Percentiles rank a stretch among this genome's conserved stretches.
These are phyloP conservation scores for Nycticryphes semicollaris DNA, from an alignment of 2,113 vertebrate species.

Conservation along the genomic window DNA sequence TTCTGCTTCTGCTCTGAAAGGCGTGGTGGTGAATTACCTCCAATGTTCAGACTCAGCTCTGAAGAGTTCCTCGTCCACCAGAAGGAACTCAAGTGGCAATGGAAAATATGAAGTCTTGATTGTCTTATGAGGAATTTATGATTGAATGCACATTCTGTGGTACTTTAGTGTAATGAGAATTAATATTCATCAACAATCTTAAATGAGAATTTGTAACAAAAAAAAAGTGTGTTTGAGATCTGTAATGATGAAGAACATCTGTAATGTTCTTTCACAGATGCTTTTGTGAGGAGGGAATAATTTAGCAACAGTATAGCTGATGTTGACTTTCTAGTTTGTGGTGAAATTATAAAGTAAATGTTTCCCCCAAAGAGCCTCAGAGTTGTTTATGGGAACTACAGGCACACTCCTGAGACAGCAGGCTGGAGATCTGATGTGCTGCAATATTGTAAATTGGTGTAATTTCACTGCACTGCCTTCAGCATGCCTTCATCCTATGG, in stretches of 20 bases:
- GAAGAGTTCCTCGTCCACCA: background rate
- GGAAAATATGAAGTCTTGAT: background rate
- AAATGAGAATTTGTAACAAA: background rate
- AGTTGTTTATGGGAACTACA: conserved; percentile 5
- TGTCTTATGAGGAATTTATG: background rate
- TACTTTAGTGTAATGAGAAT: background rate
- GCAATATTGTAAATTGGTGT: background rate
- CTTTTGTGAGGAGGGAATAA: background rate
- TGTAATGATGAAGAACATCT: background rate
- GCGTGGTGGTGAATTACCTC: background rate
- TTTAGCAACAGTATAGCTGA: background rate
- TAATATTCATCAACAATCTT: background rate
- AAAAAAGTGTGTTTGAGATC: background rate
- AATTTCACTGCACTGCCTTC: background rate
- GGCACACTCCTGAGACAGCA: background rate
- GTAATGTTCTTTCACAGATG: conserved; percentile 23
- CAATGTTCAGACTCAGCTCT: background rate
- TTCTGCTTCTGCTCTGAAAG: background rate
- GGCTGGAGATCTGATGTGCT: background rate
- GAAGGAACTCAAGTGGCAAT: background rate
- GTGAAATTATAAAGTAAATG: background rate
- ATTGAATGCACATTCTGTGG: background rate
- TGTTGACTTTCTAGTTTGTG: background rate
- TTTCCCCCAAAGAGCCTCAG: background rate
- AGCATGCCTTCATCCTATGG: background rate